phyloP scores from a whole-genome alignment of 2,888 invertebrate species.

The Campoletis raptor region DNA sequence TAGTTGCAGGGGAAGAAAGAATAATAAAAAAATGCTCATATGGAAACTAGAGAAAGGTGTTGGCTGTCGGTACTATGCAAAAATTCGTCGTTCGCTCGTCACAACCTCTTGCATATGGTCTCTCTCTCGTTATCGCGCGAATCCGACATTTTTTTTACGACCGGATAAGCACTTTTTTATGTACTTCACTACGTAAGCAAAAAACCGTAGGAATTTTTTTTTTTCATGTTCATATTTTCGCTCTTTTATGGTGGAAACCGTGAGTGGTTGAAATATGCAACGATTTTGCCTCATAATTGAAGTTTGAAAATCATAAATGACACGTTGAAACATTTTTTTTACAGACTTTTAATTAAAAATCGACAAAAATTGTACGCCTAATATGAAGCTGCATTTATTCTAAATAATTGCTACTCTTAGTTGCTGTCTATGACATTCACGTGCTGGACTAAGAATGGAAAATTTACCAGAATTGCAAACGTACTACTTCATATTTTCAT shows the following conservation, averaged over 20 bases:
- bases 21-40: slow-evolving; percentile 27
- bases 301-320: not conserved
- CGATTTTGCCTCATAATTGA: not conserved
- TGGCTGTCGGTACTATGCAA: slow-evolving; percentile 25
- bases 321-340: not conserved
- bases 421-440: not conserved
- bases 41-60: slow-evolving; percentile 36
- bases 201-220: slow-evolving; percentile 34
- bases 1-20: not conserved
- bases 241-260: not conserved
- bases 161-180: slow-evolving; percentile 44
- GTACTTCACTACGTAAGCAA: slow-evolving; percentile 29
- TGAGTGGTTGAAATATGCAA: not conserved
- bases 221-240: slow-evolving; percentile 20
- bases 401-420: not conserved
- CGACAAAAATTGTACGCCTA: not conserved
- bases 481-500: too few species aligned
- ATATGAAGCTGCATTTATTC: not conserved
- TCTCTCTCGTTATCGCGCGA: slow-evolving; percentile 50
- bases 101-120: slow-evolving; percentile 41
- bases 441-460: not conserved
- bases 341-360: not conserved
- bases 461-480: too few species aligned
- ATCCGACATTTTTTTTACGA: slow-evolving; percentile 61
- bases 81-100: slow-evolving; percentile 24